Conservation (phyloP, 2,113 vertebrate species). For the Nothobranchius kuhntae region DNA sequence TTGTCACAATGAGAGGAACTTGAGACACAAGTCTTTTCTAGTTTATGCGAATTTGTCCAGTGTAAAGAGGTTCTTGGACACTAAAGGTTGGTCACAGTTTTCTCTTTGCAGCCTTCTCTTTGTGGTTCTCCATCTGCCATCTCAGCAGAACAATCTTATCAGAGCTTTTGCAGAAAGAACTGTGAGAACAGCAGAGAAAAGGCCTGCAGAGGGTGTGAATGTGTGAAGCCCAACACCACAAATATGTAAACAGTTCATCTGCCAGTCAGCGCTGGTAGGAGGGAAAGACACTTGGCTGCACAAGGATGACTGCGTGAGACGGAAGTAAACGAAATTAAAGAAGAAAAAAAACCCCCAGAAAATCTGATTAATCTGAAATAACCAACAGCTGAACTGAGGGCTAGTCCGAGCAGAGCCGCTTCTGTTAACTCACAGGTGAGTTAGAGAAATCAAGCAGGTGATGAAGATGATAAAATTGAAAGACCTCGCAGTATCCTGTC, state of each 20-base stretch:
- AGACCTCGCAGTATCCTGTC: conserved; percentile 62
- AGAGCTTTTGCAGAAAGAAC: conserved; percentile 45
- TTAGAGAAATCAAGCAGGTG: conserved; percentile 29
- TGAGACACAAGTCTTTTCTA: not conserved
- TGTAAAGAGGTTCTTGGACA: not conserved
- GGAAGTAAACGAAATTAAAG: not conserved
- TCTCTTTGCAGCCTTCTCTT: not conserved
- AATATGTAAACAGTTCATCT: conserved; percentile 52
- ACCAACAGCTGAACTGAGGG: not conserved
- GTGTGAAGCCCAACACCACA: conserved; percentile 23
- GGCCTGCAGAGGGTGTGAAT: conserved; percentile 37
- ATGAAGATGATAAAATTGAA: conserved; percentile 52
- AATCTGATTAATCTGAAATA: conserved; percentile 34
- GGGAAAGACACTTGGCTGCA: conserved; percentile 11
- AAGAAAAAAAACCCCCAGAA: not conserved
- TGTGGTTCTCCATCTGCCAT: conserved; percentile 28
- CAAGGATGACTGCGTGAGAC: not conserved
- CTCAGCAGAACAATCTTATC: conserved; percentile 56
- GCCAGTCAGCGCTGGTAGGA: conserved; percentile 19
- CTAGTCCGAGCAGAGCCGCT: conserved; percentile 1
- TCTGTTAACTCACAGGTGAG: conserved; percentile 28
- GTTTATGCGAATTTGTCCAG: conserved; percentile 4
- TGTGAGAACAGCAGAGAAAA: conserved; percentile 39
- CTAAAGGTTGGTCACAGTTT: conserved; percentile 10
- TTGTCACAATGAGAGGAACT: not conserved